Evolutionary conservation across 2,888 invertebrate species (phyloP).

Genomic region (Aethes cnicana): DNA sequence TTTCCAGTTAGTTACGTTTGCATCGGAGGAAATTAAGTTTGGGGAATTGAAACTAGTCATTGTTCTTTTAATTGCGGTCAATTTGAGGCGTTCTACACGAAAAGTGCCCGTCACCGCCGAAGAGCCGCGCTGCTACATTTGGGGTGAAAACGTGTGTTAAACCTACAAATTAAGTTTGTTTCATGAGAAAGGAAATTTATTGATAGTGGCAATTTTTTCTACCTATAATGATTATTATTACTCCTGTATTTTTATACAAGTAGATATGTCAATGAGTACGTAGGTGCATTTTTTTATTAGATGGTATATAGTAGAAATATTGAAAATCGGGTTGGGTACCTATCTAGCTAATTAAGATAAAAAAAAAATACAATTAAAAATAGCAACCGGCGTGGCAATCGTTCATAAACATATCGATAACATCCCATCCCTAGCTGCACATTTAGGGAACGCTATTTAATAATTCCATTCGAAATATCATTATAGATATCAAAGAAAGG

Average conservation of each 20-base stretch:
- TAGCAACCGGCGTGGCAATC: too few relatives aligned
- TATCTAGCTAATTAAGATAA: too few relatives aligned
- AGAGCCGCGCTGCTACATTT: constrained; percentile 37
- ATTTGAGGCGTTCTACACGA: constrained; percentile 78
- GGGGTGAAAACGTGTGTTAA: constrained; percentile 23
- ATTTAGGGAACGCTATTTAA: constrained; percentile 58
- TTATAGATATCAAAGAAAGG: constrained; percentile 79
- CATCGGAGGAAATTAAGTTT: constrained; percentile 78
- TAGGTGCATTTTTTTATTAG: too few relatives aligned
- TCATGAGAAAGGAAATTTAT: too few relatives aligned
- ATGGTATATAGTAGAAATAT: too few relatives aligned
- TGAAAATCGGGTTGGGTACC: too few relatives aligned
- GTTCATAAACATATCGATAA: constrained; percentile 30
- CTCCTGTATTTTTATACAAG: too few relatives aligned
- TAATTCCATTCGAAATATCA: constrained; percentile 76
- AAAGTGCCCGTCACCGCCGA: constrained; percentile 74
- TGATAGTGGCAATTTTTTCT: too few relatives aligned
- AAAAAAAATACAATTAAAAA: too few relatives aligned
- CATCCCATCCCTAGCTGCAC: constrained; percentile 48
- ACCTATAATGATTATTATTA: too few relatives aligned
- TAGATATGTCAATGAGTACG: too few relatives aligned
- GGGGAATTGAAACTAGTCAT: constrained; percentile 79
- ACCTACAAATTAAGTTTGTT: neutral
- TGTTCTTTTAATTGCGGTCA: constrained; percentile 81
- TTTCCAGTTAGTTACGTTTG: constrained; percentile 70